A percentile compares a stretch with the other conserved stretches of the same genome.
Conservation (phyloP, 1,140 invertebrate genomes). For the Lordiphosa clarofinis region DNA sequence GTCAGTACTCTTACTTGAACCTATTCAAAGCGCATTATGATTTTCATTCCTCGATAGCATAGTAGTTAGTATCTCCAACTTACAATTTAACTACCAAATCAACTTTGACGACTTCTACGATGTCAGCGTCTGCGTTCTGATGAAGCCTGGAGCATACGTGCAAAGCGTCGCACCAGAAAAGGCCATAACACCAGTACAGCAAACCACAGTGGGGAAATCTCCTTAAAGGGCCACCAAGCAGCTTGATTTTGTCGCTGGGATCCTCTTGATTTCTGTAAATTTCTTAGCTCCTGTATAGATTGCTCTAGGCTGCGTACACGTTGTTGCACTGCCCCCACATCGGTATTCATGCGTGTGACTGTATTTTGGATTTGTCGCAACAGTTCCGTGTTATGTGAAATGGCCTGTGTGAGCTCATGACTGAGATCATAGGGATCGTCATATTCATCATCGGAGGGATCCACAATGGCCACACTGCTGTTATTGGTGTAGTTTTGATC, state of each 20-base stretch:
- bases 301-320: slow-evolving; percentile 79
- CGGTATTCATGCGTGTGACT: slow-evolving; percentile 79
- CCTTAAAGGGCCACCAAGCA: slow-evolving; percentile 81
- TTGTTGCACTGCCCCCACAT: slow-evolving; percentile 79
- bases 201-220: slow-evolving; percentile 82
- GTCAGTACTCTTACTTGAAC: too few relatives aligned
- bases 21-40: too few relatives aligned
- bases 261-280: slow-evolving; percentile 23
- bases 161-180: slow-evolving; percentile 80
- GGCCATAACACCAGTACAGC: slow-evolving; percentile 83
- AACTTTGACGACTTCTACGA: background rate
- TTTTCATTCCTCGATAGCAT: too few relatives aligned
- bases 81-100: slow-evolving; percentile 63
- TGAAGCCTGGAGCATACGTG: slow-evolving; percentile 39
- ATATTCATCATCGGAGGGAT: slow-evolving; percentile 88
- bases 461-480: slow-evolving; percentile 80
- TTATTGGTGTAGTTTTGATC: slow-evolving; percentile 68
- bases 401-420: slow-evolving; percentile 57
- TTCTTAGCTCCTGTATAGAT: slow-evolving; percentile 50
- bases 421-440: slow-evolving; percentile 87
- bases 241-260: slow-evolving; percentile 45
- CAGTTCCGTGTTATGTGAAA: slow-evolving; percentile 55
- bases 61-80: slow-evolving; percentile 15
- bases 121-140: slow-evolving; percentile 46
- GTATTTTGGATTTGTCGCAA: slow-evolving; percentile 79